These are phyloP conservation scores for Dipodomys merriami DNA, from an alignment of 2,113 vertebrate genomes.

Conservation along the genomic window DNA sequence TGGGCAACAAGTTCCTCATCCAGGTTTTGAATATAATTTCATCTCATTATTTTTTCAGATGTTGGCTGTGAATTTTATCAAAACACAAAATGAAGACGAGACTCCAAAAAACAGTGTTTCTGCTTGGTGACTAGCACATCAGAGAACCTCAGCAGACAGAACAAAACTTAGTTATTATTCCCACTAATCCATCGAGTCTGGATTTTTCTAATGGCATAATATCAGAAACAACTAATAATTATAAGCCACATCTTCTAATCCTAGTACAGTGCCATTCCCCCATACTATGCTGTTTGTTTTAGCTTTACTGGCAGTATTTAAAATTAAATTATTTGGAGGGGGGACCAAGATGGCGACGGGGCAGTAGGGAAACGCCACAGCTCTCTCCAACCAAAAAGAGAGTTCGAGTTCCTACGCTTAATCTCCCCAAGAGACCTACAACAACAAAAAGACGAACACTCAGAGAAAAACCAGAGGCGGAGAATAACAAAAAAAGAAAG, in stretches of 20 bases:
- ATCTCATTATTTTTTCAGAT: background rate
- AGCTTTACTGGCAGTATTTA: background rate
- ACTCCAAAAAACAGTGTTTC: background rate
- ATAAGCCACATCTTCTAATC: background rate
- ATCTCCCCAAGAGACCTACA: no score
- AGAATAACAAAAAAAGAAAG: no score
- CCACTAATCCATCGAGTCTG: background rate
- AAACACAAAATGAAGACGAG: background rate
- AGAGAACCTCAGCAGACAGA: background rate
- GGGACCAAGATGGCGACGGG: no score
- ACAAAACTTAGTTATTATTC: background rate
- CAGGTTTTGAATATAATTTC: background rate
- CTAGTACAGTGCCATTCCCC: background rate
- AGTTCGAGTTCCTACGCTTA: no score
- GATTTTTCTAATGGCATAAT: background rate
- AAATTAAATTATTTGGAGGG: background rate
- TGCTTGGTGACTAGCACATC: background rate
- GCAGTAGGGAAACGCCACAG: no score
- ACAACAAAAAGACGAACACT: no score
- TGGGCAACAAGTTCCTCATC: no score
- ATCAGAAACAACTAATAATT: background rate
- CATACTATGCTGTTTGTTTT: background rate
- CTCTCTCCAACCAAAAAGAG: no score
- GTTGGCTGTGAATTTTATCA: background rate
- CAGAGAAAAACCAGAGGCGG: no score